Evolutionary conservation across 2,888 invertebrate genomes (phyloP).

Genomic region (Labia minor): DNA sequence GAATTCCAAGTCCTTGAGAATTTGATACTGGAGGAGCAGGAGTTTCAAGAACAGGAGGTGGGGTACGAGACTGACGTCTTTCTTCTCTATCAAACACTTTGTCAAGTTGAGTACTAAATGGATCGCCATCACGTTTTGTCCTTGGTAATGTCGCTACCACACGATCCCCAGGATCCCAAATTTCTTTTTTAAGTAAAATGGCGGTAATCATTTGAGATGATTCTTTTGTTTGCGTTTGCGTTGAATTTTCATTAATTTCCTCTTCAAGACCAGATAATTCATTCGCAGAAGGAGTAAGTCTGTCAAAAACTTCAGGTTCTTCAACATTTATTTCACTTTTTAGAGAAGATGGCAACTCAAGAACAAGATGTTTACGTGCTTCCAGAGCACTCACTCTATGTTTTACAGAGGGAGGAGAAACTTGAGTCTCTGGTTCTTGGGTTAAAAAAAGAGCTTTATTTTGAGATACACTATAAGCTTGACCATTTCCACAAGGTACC

Average conservation of each 20-base stretch:
- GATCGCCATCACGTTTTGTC: conserved; percentile 45
- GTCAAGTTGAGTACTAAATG: conserved; percentile 59
- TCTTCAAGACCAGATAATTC: conserved; percentile 16
- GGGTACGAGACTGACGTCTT: conserved; percentile 33
- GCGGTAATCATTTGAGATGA: conserved; percentile 31
- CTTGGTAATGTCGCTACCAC: conserved; percentile 28
- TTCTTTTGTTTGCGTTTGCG: conserved; percentile 32
- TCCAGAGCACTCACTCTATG: conserved; percentile 65
- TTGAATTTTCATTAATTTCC: conserved; percentile 36
- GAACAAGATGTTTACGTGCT: conserved; percentile 30
- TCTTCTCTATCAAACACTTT: conserved; percentile 60
- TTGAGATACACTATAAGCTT: conserved; percentile 80
- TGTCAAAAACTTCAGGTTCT: conserved; percentile 23
- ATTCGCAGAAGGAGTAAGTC: background rate
- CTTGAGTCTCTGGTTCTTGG: conserved; percentile 18
- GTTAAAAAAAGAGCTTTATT: conserved; percentile 79
- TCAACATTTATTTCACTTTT: conserved; percentile 35
- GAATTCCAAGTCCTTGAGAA: conserved; percentile 27
- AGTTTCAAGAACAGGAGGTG: conserved; percentile 18
- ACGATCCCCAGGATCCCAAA: conserved; percentile 56
- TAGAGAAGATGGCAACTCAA: background rate
- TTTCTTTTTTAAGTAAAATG: conserved; percentile 45
- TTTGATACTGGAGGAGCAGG: conserved; percentile 26
- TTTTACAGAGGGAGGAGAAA: conserved; percentile 45
- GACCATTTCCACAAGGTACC: conserved; percentile 75